phyloP scores from a whole-genome alignment of 2,888 invertebrate species.

The Agrochola macilenta region DNA sequence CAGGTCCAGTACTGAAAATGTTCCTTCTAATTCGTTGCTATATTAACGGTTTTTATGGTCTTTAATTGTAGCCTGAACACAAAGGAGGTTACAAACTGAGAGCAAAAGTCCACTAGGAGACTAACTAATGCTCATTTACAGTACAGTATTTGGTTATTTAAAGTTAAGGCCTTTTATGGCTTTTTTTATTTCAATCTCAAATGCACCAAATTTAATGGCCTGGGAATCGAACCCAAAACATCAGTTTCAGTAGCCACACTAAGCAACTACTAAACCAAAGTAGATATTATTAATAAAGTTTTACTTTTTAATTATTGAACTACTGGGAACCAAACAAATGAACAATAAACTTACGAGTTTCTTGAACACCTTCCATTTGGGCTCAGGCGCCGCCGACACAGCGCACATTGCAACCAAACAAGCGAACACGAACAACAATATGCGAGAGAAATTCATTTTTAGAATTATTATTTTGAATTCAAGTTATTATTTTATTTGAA shows the following conservation, averaged over 20 bases:
- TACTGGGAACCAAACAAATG: background rate
- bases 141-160: background rate
- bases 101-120: background rate
- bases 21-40: background rate
- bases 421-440: slow-evolving; percentile 76
- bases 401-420: slow-evolving; percentile 72
- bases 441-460: slow-evolving; percentile 76
- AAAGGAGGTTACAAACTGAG: background rate
- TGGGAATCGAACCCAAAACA: background rate
- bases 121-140: background rate
- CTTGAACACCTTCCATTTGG: slow-evolving; percentile 78
- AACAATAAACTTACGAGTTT: background rate
- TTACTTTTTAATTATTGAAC: too few relatives aligned
- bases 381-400: slow-evolving; percentile 76
- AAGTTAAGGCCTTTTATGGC: background rate
- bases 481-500: slow-evolving; percentile 32
- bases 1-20: background rate
- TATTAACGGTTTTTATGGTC: background rate
- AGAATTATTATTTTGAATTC: slow-evolving; percentile 34
- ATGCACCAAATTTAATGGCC: background rate
- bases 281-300: too few relatives aligned
- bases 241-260: background rate
- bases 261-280: background rate
- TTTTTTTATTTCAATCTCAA: too few relatives aligned
- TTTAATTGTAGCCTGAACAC: background rate